These are phyloP conservation scores for Limonius californicus DNA, from an alignment of 1,140 invertebrate species.

Conservation along the genomic window DNA sequence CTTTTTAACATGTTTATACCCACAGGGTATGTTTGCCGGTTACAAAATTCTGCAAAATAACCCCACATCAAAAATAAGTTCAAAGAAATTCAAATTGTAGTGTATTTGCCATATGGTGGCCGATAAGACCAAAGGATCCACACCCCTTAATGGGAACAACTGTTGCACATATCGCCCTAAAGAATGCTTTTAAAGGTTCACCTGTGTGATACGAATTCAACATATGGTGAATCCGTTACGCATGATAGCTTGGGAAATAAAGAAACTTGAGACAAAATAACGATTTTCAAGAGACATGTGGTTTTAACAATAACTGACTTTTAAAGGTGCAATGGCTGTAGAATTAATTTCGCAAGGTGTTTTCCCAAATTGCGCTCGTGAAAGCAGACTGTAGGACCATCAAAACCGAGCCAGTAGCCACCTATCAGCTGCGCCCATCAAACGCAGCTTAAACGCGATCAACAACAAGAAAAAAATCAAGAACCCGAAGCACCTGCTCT, in stretches of 20 bases:
- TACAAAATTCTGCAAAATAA: too few species aligned
- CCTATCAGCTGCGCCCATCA: too few species aligned
- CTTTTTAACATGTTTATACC: too few species aligned
- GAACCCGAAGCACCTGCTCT: slow-evolving; percentile 13
- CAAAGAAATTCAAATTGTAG: background rate
- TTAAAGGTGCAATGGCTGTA: too few species aligned
- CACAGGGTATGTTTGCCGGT: too few species aligned
- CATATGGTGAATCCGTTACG: slow-evolving; percentile 31
- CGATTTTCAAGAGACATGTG: background rate
- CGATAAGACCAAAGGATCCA: slow-evolving; percentile 20
- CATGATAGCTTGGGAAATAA: slow-evolving; percentile 27
- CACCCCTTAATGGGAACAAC: slow-evolving; percentile 21
- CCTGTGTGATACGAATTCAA: slow-evolving; percentile 19
- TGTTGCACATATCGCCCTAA: slow-evolving; percentile 20
- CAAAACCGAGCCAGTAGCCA: too few species aligned
- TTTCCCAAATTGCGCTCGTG: too few species aligned
- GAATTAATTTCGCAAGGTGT: too few species aligned
- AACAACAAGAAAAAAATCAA: too few species aligned
- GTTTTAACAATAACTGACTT: background rate
- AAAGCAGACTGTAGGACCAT: too few species aligned
- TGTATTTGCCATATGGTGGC: slow-evolving; percentile 17
- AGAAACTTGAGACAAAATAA: background rate
- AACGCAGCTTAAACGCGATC: too few species aligned
- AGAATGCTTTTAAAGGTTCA: slow-evolving; percentile 21
- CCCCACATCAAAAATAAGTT: too few species aligned